These are phyloP conservation scores for Girardinichthys multiradiatus DNA, from an alignment of 2,113 vertebrate species.

Conservation along the genomic window DNA sequence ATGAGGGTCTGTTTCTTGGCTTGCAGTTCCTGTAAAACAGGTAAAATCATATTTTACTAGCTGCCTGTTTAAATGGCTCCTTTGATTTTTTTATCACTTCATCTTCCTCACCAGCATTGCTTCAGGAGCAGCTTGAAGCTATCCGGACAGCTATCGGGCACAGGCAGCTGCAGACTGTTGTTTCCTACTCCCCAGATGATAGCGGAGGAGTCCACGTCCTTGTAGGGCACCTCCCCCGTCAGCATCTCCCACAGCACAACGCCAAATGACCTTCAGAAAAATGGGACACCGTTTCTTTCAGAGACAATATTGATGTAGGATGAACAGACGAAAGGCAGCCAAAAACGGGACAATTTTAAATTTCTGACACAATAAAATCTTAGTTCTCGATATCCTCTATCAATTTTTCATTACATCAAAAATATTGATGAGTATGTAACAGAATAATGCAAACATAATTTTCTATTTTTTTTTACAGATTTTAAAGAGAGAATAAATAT, in stretches of 20 bases:
- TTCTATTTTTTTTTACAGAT: neutral
- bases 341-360: conserved; percentile 31
- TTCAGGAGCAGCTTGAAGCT: conserved; percentile 96
- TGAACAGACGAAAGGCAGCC: conserved; percentile 20
- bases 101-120: conserved; percentile 92
- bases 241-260: conserved; percentile 98
- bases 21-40: conserved; percentile 89
- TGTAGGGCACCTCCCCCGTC: conserved; percentile 97
- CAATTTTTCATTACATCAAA: neutral
- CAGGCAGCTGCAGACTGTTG: conserved; percentile 96
- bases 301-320: conserved; percentile 6
- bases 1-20: conserved; percentile 93
- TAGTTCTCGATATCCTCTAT: neutral
- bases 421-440: neutral
- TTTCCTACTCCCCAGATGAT: conserved; percentile 99
- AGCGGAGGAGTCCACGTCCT: conserved; percentile 96
- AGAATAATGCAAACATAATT: neutral
- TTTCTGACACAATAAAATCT: neutral
- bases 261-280: conserved; percentile 89
- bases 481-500: neutral
- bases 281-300: conserved; percentile 6
- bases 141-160: conserved; percentile 94
- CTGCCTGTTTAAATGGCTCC: neutral
- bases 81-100: neutral
- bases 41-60: conserved; percentile 5